Base-by-base conservation (phyloP, 2,113 vertebrate genomes). In the Micronisus gabar region DNA sequence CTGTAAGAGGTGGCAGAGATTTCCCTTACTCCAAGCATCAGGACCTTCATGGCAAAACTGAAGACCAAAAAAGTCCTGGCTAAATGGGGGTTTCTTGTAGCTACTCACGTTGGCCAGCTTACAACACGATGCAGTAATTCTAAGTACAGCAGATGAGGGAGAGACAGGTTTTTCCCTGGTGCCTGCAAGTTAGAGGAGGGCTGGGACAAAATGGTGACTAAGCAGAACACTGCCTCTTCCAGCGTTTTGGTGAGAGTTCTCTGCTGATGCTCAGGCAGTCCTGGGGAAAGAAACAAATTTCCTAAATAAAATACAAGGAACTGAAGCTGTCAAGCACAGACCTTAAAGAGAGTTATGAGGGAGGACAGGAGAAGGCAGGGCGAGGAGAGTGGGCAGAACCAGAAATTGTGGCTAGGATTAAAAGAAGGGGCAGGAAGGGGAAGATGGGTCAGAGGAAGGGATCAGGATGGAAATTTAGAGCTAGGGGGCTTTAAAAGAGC, bases 201-300 rank as follows among this genome's bases (percentile, higher is more conserved):
- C 19, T 91, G 83, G 63, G 55, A 74, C 7, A 23, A 81, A 88
- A 73, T n/a, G 55, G 74, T 91, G 76, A 74, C 68, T 86, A 80
- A 92, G 91, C 59, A 58, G 23, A 61, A 80, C n/a, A 30, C 38
- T 80, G 52, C 40, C 40, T 86, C 66, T 88, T 86, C 62, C 74
- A 86, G 55, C 38, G 67, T 70, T 91, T 88, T 76, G 65, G 72
- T 86, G 95, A 70, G 80, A 84, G 68, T 32, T 86, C 75, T 53
- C 83, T 43, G 62, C 74, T 88, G 62, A 43, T 66, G 27, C 71
- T 76, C 82, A 93, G 62, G 74, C 53, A 68, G 58, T 52, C 82
- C 66, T 90, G 74, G 3, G 14, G 90, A 71, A 93, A 90, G 92
- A 96, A 96, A 93, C 90, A 92, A 86, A 66, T 41, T 45, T 55